Evolutionary conservation across 2,888 invertebrate species (phyloP).

Genomic region (Drosophila gaucha): DNA sequence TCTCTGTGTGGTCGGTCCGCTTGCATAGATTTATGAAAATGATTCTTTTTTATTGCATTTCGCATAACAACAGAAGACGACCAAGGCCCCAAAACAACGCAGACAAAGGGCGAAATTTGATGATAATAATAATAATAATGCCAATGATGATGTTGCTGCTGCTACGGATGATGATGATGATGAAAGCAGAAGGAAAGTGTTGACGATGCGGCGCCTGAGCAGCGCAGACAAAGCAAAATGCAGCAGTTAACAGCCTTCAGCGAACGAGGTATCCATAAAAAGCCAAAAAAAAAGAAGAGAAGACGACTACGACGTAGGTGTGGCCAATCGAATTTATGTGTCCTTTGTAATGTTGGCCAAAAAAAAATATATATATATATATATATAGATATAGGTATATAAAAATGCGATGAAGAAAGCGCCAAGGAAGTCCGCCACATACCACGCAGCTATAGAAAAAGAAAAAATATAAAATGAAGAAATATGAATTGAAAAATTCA

Average conservation of each 20-base stretch:
- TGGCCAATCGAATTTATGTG: slow-evolving; percentile 60
- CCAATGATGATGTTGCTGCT: slow-evolving; percentile 1
- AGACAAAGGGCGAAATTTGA: slow-evolving; percentile 58
- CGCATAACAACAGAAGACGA: slow-evolving; percentile 17
- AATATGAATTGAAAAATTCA: too few species aligned
- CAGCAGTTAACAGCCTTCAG: slow-evolving; percentile 29
- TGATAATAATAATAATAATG: slow-evolving; percentile 15
- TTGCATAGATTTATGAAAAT: slow-evolving; percentile 65
- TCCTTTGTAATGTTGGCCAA: slow-evolving; percentile 57
- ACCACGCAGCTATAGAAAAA: slow-evolving; percentile 6
- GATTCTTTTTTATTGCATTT: slow-evolving; percentile 53
- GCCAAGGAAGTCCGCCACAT: slow-evolving; percentile 40
- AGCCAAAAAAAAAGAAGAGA: slow-evolving; percentile 34
- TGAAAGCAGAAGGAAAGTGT: slow-evolving; percentile 24
- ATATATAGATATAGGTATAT: slow-evolving; percentile 1
- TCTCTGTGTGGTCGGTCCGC: slow-evolving; percentile 20
- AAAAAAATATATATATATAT: slow-evolving; percentile 7
- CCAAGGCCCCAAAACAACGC: slow-evolving; percentile 18
- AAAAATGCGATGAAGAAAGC: slow-evolving; percentile 26
- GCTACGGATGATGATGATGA: slow-evolving; percentile 19
- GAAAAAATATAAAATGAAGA: slow-evolving; percentile 4
- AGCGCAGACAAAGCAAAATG: slow-evolving; percentile 39
- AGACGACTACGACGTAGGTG: slow-evolving; percentile 42
- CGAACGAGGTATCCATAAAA: slow-evolving; percentile 49
- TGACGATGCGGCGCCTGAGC: slow-evolving; percentile 34